Conservation (phyloP, 1,140 invertebrate genomes). For the Ceratoteleas bidentatus region DNA sequence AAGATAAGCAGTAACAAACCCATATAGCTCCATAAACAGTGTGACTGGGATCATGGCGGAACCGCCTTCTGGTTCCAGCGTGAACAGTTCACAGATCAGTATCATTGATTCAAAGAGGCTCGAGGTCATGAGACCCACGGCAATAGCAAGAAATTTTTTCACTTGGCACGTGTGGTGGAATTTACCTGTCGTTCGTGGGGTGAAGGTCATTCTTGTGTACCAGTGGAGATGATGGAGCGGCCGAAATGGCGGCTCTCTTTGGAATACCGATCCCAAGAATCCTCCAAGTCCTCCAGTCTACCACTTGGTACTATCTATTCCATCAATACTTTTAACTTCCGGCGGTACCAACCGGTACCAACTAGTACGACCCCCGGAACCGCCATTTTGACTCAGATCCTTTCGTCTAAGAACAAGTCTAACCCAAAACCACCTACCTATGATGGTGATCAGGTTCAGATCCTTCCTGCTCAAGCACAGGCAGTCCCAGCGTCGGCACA, state of each 20-base stretch:
- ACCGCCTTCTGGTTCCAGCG: slow-evolving; percentile 91
- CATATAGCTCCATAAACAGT: slow-evolving; percentile 87
- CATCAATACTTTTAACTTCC: too few species aligned
- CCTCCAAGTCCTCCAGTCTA: not conserved
- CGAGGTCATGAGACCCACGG: slow-evolving; percentile 74
- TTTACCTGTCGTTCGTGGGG: slow-evolving; percentile 65
- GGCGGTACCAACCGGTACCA: slow-evolving; percentile 5
- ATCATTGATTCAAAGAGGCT: slow-evolving; percentile 86
- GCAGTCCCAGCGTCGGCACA: slow-evolving; percentile 73
- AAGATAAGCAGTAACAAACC: slow-evolving; percentile 59
- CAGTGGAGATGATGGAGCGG: not conserved
- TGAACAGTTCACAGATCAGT: slow-evolving; percentile 90
- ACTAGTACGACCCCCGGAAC: not conserved
- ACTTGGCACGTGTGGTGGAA: slow-evolving; percentile 76
- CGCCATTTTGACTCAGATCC: too few species aligned
- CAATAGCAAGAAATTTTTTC: slow-evolving; percentile 78
- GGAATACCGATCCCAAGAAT: too few species aligned
- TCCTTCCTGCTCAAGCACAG: slow-evolving; percentile 75
- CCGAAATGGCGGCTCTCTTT: too few species aligned
- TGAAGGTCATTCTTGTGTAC: slow-evolving; percentile 10
- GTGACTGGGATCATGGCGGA: slow-evolving; percentile 87
- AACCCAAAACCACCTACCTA: slow-evolving; percentile 68
- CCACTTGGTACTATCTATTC: not conserved
- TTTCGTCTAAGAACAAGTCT: not conserved
- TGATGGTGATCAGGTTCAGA: slow-evolving; percentile 72